phyloP scores from a whole-genome alignment of 1,140 invertebrate species.

The Contarinia nasturtii region DNA sequence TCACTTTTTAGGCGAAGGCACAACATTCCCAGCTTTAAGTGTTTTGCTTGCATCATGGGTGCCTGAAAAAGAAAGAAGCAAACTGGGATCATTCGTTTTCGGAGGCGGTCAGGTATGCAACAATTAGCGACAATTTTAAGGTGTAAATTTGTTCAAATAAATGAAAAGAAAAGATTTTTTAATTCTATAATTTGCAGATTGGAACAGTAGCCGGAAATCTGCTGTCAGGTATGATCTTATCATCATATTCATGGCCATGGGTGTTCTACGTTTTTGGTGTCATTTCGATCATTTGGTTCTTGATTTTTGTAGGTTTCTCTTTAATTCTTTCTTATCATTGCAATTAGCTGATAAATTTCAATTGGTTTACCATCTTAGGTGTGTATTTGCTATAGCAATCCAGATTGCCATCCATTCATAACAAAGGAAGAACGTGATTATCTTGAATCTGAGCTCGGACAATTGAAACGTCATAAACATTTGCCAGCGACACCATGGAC shows the following conservation, averaged over 20 bases:
- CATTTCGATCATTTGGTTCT: conserved; percentile 50
- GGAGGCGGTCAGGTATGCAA: conserved; percentile 36
- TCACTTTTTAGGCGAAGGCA: conserved; percentile 46
- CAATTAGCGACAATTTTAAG: background rate
- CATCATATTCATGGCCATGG: conserved; percentile 47
- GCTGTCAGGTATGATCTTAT: conserved; percentile 44
- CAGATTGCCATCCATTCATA: conserved; percentile 66
- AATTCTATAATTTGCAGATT: conserved; percentile 19
- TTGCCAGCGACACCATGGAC: conserved; percentile 47
- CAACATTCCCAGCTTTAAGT: conserved; percentile 56
- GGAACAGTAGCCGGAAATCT: conserved; percentile 59
- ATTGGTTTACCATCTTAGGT: too few relatives aligned
- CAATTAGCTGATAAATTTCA: too few relatives aligned
- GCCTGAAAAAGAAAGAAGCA: conserved; percentile 46
- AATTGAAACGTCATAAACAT: conserved; percentile 24
- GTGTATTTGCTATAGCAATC: conserved; percentile 55
- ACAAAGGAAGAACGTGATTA: conserved; percentile 56
- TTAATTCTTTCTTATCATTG: conserved; percentile 24
- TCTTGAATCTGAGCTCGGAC: conserved; percentile 41
- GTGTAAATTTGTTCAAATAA: background rate
- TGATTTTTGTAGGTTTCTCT: conserved; percentile 39
- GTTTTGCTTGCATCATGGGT: conserved; percentile 56
- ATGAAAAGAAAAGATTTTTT: too few relatives aligned
- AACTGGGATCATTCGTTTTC: conserved; percentile 52
- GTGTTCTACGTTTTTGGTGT: conserved; percentile 73